Base-by-base conservation (phyloP, 2,888 invertebrate species). In the Nymphalis urticae region DNA sequence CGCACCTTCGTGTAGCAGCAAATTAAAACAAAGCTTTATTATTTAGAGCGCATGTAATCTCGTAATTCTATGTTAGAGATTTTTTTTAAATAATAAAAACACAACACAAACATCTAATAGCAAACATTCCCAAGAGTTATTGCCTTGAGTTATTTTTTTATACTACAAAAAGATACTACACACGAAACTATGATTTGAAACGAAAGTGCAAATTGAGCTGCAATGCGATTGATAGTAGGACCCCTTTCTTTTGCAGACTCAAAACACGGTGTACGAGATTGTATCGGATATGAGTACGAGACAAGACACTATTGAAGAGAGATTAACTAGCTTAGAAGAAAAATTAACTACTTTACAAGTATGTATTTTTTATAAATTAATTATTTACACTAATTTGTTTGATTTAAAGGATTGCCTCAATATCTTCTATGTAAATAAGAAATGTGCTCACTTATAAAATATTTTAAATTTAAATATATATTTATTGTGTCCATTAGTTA, bases 211-310 rank as follows among this genome's bases (percentile, higher is more conserved):
- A 70, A 82, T 80, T 80, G 91, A 85, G 88, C 93, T 86, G 80
- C 92, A 90, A 92, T 86, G 82, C 93, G 86, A 93, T 89, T 93
- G 92, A 93, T 86, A 89, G 86, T 88, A 93, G 93, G 92, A 93
- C 86, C 93, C 93, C 86, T 92, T 92, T 84, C 84, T 93, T 80
- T 93, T 94, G 76, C 94, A 99, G 99, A 99, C 98, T 76, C 98
- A 99, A 93, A 98, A 98, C 84, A 98, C 98, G 65, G 98, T 99
- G 77, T 99, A 99, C 89, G 99, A 99, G 93, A 97, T 99, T 81
- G 98, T 99, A 75, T 97, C 98, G 68, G 99, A 99, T 82, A 97
- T 99, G 97, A 98, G 98, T 85, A 95, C 96, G 72, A 95, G 98
- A 66, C 98, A 99, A 89, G 97, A 98, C 86, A 95, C 96, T 64